Evolutionary conservation across 2,888 invertebrate genomes (phyloP).

Genomic region (Eutolmus rufibarbis): DNA sequence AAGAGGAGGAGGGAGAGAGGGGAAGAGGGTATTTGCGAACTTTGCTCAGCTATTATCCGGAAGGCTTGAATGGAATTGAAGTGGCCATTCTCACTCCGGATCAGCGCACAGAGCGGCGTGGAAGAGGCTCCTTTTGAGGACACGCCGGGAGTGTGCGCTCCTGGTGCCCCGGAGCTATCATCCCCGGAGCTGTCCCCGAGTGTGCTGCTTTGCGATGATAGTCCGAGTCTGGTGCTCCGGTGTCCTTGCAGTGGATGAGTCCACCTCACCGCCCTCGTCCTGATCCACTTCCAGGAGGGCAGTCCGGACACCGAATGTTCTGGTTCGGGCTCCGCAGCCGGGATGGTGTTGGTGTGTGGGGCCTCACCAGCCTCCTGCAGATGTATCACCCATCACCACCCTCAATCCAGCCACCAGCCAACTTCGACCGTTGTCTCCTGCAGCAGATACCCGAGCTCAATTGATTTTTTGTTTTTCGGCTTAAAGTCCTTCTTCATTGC

Average conservation of each 20-base stretch:
- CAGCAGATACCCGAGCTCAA: conserved; percentile 5
- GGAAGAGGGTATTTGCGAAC: neutral
- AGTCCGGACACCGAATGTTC: neutral
- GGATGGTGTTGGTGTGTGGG: neutral
- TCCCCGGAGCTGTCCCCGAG: neutral
- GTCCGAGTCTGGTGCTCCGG: neutral
- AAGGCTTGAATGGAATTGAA: conserved; percentile 32
- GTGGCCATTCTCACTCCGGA: conserved; percentile 17
- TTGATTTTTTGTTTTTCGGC: neutral
- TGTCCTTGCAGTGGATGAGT: neutral
- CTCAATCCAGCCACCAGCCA: neutral
- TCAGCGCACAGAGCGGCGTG: neutral
- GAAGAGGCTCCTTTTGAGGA: neutral
- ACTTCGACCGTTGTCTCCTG: neutral
- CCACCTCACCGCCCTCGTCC: neutral
- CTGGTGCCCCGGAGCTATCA: neutral
- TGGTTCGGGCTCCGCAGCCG: neutral
- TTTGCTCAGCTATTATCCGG: conserved; percentile 28
- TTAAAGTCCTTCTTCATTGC: neutral
- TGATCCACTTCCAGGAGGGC: neutral
- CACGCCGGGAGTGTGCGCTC: neutral
- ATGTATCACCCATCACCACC: neutral
- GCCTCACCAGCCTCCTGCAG: neutral
- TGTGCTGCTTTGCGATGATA: neutral
- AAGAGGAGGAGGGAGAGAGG: no score